These are phyloP conservation scores for Melopsittacus undulatus DNA, from an alignment of 2,797 vertebrate species.

Conservation along the genomic window DNA sequence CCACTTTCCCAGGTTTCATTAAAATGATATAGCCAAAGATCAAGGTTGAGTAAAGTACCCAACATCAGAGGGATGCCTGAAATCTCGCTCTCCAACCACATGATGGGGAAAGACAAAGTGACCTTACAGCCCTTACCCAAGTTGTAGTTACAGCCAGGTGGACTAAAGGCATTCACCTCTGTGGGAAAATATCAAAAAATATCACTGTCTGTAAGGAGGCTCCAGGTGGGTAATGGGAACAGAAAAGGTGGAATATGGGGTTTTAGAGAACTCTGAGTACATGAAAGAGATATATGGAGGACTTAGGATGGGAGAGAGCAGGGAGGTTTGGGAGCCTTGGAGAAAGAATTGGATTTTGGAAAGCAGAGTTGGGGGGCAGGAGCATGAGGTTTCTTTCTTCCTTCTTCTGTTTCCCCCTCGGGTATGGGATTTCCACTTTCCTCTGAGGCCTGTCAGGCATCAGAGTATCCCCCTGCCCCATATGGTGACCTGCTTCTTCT, in stretches of 20 bases:
- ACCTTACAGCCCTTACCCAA: neutral
- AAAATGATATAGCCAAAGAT: neutral
- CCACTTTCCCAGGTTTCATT: neutral
- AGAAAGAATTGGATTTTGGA: neutral
- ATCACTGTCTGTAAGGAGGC: neutral
- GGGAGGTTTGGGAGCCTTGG: neutral
- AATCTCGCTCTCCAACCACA: neutral
- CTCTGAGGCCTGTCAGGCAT: neutral
- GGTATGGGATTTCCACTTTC: neutral
- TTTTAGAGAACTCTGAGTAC: neutral
- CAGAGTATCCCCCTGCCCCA: neutral
- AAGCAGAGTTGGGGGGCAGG: neutral
- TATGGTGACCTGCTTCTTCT: neutral
- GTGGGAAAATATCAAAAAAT: neutral
- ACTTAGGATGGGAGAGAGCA: neutral
- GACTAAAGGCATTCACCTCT: neutral
- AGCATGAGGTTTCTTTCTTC: neutral
- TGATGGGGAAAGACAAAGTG: neutral
- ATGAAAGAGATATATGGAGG: neutral
- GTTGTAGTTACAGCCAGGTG: neutral
- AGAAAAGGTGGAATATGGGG: neutral
- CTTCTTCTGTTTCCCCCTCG: neutral
- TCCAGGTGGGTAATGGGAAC: neutral
- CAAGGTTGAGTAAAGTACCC: neutral
- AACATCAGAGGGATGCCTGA: neutral